These are phyloP conservation scores for Sciurus carolinensis DNA, from an alignment of 2,797 vertebrate genomes.

Conservation along the genomic window DNA sequence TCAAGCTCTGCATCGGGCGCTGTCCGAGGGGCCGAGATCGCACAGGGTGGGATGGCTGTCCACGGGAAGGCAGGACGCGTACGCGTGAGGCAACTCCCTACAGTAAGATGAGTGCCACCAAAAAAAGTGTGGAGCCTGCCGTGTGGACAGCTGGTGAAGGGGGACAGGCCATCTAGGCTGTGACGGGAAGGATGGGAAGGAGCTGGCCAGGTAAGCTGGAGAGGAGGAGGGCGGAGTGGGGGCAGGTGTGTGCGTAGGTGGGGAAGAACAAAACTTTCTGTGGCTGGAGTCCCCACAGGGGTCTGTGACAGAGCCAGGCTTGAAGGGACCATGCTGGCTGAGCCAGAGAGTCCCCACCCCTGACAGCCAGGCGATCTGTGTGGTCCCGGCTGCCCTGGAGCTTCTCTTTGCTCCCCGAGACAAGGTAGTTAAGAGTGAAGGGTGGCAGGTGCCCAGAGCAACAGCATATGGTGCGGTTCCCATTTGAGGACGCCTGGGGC, in stretches of 20 bases:
- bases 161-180: background rate
- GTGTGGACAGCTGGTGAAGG: background rate
- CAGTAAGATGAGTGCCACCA: background rate
- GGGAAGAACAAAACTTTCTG: background rate
- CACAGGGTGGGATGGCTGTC: background rate
- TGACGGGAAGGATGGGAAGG: too few relatives aligned
- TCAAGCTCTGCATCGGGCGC: background rate
- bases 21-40: background rate
- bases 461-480: background rate
- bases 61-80: background rate
- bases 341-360: background rate
- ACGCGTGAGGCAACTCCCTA: background rate
- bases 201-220: background rate
- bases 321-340: background rate
- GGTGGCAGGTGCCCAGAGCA: background rate
- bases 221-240: background rate
- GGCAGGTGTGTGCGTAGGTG: accelerated
- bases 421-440: background rate
- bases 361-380: background rate
- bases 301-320: background rate
- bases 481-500: background rate
- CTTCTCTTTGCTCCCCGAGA: background rate
- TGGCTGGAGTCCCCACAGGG: background rate
- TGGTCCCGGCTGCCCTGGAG: background rate
- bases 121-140: background rate